Evolutionary conservation across 2,888 invertebrate genomes (phyloP).

Genomic region (Ormyrus rosae): DNA sequence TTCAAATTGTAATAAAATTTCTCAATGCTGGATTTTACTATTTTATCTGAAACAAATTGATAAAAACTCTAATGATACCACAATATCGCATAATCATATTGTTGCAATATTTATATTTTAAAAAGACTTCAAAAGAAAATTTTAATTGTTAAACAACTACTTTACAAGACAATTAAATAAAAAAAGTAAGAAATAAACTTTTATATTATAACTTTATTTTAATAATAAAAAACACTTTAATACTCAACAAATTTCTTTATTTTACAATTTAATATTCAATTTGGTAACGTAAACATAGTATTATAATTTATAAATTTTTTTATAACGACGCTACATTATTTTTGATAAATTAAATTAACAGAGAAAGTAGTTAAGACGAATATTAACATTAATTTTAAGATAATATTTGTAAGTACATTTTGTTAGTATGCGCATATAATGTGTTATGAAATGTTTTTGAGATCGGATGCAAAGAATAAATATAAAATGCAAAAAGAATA

Average conservation of each 20-base stretch:
- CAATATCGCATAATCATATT: too few relatives aligned
- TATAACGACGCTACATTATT: neutral
- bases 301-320: neutral
- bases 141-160: too few relatives aligned
- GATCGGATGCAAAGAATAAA: constrained; percentile 2
- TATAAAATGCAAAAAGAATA: neutral
- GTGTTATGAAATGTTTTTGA: constrained; percentile 1
- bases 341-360: constrained; percentile 1
- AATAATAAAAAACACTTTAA: neutral
- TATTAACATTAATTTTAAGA: neutral
- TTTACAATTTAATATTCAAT: constrained; percentile 1
- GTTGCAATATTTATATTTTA: too few relatives aligned
- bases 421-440: neutral
- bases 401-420: neutral
- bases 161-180: too few relatives aligned
- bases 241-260: constrained; percentile 17
- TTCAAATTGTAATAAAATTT: too few relatives aligned
- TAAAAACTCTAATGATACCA: too few relatives aligned
- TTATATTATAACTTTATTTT: too few relatives aligned
- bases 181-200: too few relatives aligned
- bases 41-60: too few relatives aligned
- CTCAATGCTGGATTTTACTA: too few relatives aligned
- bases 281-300: constrained; percentile 12
- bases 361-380: neutral
- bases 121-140: too few relatives aligned